A percentile compares a stretch with the other conserved stretches of the same genome.
These are phyloP conservation scores for Camponotus pennsylvanicus DNA, from an alignment of 1,140 invertebrate genomes.

Conservation along the genomic window DNA sequence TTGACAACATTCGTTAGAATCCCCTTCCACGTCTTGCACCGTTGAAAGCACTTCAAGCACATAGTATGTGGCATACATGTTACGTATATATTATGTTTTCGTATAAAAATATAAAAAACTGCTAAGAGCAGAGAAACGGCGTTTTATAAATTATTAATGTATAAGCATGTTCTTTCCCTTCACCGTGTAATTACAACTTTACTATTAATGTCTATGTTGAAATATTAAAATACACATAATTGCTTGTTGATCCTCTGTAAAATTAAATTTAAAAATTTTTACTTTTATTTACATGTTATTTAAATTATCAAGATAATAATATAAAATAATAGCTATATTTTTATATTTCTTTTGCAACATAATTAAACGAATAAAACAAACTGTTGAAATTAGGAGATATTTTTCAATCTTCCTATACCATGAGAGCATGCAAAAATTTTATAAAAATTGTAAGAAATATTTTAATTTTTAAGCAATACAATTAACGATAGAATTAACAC, in stretches of 20 bases:
- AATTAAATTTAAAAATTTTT: neutral
- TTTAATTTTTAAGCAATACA: neutral
- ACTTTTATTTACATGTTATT: neutral
- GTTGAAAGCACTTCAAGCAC: slow-evolving; percentile 40
- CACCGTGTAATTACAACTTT: neutral
- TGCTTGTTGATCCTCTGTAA: neutral
- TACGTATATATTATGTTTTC: neutral
- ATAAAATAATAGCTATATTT: neutral
- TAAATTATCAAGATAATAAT: neutral
- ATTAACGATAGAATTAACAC: neutral
- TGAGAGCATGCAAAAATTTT: neutral
- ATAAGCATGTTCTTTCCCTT: neutral
- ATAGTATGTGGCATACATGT: neutral
- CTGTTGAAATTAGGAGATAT: neutral
- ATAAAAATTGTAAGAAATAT: neutral
- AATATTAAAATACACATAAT: neutral
- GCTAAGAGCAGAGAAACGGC: neutral
- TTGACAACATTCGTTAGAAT: slow-evolving; percentile 23
- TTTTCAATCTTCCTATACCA: neutral
- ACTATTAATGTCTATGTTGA: neutral
- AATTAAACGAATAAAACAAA: neutral
- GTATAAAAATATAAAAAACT: neutral
- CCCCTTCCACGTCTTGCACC: slow-evolving; percentile 4
- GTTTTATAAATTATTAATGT: slow-evolving; percentile 26
- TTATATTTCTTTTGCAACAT: neutral